Conservation (phyloP, 2,888 invertebrate genomes). For the Dyspetes luteomarginatus region DNA sequence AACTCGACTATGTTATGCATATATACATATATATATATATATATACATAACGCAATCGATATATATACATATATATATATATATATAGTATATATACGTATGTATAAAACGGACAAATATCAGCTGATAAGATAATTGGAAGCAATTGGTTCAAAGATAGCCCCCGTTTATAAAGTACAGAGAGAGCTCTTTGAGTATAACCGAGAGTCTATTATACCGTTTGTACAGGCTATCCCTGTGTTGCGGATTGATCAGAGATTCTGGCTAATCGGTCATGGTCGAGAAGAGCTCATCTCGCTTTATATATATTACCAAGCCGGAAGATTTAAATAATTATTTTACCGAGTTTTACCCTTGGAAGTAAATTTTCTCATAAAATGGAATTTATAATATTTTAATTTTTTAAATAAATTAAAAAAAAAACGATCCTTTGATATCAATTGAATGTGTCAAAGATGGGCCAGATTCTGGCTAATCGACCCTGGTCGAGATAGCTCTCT, state of each 20-base stretch:
- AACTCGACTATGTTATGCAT: conserved; percentile 25
- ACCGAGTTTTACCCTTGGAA: neutral
- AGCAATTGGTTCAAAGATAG: conserved; percentile 73
- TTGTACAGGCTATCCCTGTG: neutral
- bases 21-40: conserved; percentile 2
- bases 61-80: conserved; percentile 8
- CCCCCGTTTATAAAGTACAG: conserved; percentile 61
- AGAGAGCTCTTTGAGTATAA: conserved; percentile 47
- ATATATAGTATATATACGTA: conserved; percentile 9
- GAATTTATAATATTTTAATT: too few relatives aligned
- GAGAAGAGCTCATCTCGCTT: conserved; percentile 14
- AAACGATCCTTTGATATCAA: too few relatives aligned
- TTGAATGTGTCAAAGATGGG: too few relatives aligned
- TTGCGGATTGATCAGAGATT: conserved; percentile 54
- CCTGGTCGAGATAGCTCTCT: too few relatives aligned
- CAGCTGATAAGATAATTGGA: conserved; percentile 80
- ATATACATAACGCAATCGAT: conserved; percentile 5
- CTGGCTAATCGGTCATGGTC: conserved; percentile 43
- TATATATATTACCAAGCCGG: conserved; percentile 15
- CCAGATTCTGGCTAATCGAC: too few relatives aligned
- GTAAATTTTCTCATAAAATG: too few relatives aligned
- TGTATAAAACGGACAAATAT: conserved; percentile 74
- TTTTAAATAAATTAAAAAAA: too few relatives aligned
- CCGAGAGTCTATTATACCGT: conserved; percentile 44
- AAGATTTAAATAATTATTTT: too few relatives aligned